Base-by-base conservation (phyloP, 2,113 vertebrate species). In the Dromiciops gliroides region DNA sequence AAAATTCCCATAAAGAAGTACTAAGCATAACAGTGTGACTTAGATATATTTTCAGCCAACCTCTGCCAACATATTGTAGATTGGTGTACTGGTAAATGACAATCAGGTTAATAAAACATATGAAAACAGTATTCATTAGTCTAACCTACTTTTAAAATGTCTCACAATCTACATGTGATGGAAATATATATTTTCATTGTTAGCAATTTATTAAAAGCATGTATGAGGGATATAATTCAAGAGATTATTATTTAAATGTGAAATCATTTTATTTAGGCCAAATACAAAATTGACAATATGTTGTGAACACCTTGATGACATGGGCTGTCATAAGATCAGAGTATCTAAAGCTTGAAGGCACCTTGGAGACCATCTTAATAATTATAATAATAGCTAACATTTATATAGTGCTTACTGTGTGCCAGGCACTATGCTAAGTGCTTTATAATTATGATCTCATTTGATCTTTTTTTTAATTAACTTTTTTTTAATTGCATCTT, bases 71-170 rank as follows among this genome's bases (percentile, higher is more conserved):
- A 97, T 75, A 92, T 91, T 56, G 51, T 93, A 26, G 60, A 96
- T 67, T 90, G 51, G 8, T 50, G 7, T 44, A n/a, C 67, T 83
- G n/a, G 37, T 44, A 83, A 26, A 83, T 48, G 14, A 44, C 47
- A 49, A 90, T 26, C 25, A 49, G 89, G 48, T 26, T 49, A 50
- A 31, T 48, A 49, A 49, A 90, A 53, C 22, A 92, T 94, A 53
- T 44, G 0, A 50, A 93, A 83, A 37, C 2, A 37, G 23, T 90
- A 49, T 83, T 49, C n/a, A 89, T 75, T 90, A 89, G 44, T 52
- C 92, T 93, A 92, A 93, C 28, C 89, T 95, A 48, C 50, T 26
- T 97, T 93, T 96, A 93, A 97, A 95, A 91, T 26, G 50, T 94
- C 50, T 83, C 53, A 26, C 89, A 51, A 50, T 24, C 19, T n/a